These are phyloP conservation scores for Portunus trituberculatus DNA, from an alignment of 1,140 invertebrate species.

Conservation along the genomic window DNA sequence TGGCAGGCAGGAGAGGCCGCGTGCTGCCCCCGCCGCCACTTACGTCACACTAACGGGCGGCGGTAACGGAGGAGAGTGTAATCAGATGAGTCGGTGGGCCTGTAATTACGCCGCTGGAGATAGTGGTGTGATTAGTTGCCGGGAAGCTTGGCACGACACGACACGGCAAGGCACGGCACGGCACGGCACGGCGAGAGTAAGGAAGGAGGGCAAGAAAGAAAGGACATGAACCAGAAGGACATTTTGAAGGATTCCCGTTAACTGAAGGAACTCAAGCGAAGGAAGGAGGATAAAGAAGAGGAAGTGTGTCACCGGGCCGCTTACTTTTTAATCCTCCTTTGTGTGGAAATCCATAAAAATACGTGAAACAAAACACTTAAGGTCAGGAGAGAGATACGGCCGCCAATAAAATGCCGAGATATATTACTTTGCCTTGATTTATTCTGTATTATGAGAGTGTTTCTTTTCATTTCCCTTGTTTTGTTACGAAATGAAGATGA, in stretches of 20 bases:
- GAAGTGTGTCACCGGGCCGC: neutral
- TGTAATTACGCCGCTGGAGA: slow-evolving; percentile 1
- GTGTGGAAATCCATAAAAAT: neutral
- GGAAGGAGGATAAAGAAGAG: neutral
- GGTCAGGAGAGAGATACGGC: neutral
- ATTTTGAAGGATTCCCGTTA: neutral
- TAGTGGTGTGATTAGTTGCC: neutral
- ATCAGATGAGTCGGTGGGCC: neutral
- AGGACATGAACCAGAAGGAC: neutral
- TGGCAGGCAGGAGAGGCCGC: neutral
- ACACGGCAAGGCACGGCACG: neutral
- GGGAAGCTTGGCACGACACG: neutral
- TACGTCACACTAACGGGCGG: neutral
- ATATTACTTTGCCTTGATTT: neutral
- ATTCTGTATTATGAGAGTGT: neutral
- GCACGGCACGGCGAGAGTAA: neutral
- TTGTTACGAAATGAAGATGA: neutral
- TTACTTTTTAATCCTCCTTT: neutral
- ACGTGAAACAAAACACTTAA: neutral
- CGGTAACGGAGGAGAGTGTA: neutral
- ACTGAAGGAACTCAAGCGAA: neutral
- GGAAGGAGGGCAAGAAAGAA: neutral
- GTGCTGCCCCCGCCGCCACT: neutral
- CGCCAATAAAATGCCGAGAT: neutral
- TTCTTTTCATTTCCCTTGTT: neutral